Evolutionary conservation across 2,888 invertebrate species (phyloP).

Genomic region (Muscina levida): DNA sequence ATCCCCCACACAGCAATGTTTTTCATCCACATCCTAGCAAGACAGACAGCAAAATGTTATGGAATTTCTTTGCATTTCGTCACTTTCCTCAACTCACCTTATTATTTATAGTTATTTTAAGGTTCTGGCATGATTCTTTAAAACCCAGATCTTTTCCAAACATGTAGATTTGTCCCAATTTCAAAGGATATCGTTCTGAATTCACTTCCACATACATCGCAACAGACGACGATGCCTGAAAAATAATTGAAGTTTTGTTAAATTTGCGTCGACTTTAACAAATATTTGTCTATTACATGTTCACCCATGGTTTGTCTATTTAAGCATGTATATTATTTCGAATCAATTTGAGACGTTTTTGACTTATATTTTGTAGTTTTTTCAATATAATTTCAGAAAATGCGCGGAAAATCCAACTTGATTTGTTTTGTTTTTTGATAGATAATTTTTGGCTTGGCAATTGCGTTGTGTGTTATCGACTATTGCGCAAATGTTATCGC

Average conservation of each 20-base stretch:
- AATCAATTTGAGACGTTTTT: background rate
- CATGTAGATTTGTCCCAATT: constrained; percentile 52
- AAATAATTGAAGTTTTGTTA: background rate
- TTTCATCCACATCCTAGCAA: constrained; percentile 65
- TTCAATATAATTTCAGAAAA: background rate
- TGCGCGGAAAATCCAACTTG: constrained; percentile 10
- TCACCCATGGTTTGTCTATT: constrained; percentile 1
- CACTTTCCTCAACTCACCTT: constrained; percentile 24
- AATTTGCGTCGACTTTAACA: background rate
- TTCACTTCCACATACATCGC: constrained; percentile 53
- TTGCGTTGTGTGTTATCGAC: background rate
- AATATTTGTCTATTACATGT: constrained; percentile 11
- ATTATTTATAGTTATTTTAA: constrained; percentile 35
- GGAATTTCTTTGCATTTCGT: too few species aligned
- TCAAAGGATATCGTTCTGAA: constrained; percentile 24
- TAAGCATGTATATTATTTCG: background rate
- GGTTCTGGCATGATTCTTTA: background rate
- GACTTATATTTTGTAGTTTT: background rate
- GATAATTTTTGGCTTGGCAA: background rate
- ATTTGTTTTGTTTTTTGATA: constrained; percentile 4
- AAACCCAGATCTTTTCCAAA: constrained; percentile 38
- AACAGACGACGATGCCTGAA: constrained; percentile 24
- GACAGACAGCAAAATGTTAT: background rate
- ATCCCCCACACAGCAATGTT: constrained; percentile 67
- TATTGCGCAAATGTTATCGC: background rate